Evolutionary conservation across 2,113 vertebrate species (phyloP).

Genomic region (Hyla sarda): DNA sequence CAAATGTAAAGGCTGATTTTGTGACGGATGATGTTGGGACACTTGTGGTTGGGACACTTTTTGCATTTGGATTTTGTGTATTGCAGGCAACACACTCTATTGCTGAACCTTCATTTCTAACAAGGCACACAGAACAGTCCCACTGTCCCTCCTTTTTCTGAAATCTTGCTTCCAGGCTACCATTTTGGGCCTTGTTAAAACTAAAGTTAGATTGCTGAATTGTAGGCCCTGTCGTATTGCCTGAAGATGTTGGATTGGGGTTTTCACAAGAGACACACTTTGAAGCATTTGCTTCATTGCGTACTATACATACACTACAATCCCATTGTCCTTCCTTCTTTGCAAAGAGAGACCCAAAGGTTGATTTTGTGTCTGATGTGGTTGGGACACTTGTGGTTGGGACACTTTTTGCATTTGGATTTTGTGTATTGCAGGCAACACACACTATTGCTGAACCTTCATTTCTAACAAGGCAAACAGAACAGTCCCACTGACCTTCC

Average conservation of each 20-base stretch:
- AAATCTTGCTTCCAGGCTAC: conserved; percentile 77
- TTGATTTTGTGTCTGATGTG: conserved; percentile 42
- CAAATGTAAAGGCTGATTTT: conserved; percentile 70
- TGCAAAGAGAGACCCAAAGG: conserved; percentile 65
- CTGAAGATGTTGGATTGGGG: conserved; percentile 60
- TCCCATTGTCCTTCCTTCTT: conserved; percentile 80
- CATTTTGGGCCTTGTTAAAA: conserved; percentile 65
- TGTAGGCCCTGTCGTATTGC: neutral
- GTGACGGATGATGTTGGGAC: neutral
- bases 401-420: conserved; percentile 64
- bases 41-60: conserved; percentile 61
- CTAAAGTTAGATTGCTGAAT: conserved; percentile 54
- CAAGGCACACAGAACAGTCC: conserved; percentile 80
- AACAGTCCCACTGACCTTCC: conserved; percentile 85
- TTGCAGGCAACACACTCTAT: conserved; percentile 76
- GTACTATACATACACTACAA: conserved; percentile 74
- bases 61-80: conserved; percentile 74
- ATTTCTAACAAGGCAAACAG: conserved; percentile 78
- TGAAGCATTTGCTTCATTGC: conserved; percentile 74
- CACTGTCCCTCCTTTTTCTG: conserved; percentile 81
- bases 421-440: conserved; percentile 74
- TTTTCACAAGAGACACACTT: conserved; percentile 76
- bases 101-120: conserved; percentile 77
- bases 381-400: neutral
- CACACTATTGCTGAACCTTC: conserved; percentile 73